Conservation (phyloP, 2,113 vertebrate genomes). For the Plectropomus leopardus region DNA sequence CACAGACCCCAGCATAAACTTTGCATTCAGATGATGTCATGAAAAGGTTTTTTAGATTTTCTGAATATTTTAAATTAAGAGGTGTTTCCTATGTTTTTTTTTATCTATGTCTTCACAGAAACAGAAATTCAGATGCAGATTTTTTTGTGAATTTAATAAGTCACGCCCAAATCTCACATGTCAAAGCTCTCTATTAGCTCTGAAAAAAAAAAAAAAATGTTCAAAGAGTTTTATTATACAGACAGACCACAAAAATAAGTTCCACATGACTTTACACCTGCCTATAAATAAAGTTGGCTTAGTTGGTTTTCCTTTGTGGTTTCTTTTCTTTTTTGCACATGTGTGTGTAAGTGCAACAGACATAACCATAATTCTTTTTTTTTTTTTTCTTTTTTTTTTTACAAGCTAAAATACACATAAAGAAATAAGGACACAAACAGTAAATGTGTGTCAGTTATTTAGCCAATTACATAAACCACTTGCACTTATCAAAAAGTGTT, state of each 20-base stretch:
- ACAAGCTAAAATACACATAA: not conserved
- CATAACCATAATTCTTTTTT: not conserved
- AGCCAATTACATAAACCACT: not conserved
- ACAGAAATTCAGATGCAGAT: too few species aligned
- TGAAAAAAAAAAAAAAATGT: not conserved
- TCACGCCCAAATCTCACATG: too few species aligned
- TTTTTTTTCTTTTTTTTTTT: not conserved
- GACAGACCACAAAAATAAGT: not conserved
- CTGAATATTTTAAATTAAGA: too few species aligned
- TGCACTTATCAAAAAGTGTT: not conserved
- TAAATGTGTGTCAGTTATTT: not conserved
- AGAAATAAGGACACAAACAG: not conserved
- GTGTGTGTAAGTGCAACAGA: not conserved
- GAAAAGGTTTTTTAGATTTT: too few species aligned
- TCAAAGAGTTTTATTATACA: not conserved
- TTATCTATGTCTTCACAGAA: too few species aligned
- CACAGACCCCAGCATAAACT: not conserved
- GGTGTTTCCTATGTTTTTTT: too few species aligned
- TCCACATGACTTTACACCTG: not conserved
- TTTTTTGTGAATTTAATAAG: too few species aligned
- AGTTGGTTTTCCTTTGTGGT: not conserved
- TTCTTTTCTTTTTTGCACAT: not conserved
- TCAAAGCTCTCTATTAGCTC: too few species aligned
- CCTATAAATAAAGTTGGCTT: not conserved
- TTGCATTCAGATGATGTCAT: not conserved